Conservation (phyloP, 2,888 invertebrate genomes). For the Trachelus troglodyta region DNA sequence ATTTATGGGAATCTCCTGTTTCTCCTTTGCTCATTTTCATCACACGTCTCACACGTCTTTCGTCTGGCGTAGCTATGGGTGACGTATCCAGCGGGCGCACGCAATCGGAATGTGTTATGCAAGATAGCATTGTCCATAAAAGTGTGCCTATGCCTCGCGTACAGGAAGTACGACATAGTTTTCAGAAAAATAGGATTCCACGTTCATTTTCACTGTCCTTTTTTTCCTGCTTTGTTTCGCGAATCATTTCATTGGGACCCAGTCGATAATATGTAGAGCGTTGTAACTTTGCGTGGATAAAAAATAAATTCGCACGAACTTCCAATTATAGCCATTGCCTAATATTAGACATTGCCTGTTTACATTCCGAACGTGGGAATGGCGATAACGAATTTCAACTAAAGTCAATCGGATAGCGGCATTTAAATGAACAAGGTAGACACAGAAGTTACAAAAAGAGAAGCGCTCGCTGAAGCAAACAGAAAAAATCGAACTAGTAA, state of each 20-base stretch:
- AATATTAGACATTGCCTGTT: background rate
- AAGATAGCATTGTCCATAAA: background rate
- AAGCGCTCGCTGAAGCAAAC: background rate
- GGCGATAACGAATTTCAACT: background rate
- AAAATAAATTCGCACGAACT: background rate
- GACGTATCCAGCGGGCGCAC: background rate
- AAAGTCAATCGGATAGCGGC: background rate
- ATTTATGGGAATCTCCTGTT: background rate
- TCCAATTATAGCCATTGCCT: background rate
- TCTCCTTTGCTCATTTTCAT: background rate
- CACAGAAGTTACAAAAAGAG: background rate
- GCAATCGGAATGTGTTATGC: slow-evolving; percentile 7
- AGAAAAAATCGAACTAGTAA: background rate
- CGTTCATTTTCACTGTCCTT: background rate
- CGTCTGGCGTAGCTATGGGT: background rate
- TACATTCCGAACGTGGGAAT: background rate
- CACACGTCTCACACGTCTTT: background rate
- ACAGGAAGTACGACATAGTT: background rate
- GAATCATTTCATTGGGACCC: background rate
- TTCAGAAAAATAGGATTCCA: background rate
- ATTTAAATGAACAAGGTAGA: background rate
- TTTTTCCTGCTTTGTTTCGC: background rate
- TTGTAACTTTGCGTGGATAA: background rate
- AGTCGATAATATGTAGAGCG: background rate
- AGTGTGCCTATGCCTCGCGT: background rate